Evolutionary conservation across 2,888 invertebrate species (phyloP).

Genomic region (Seladonia tumulorum): DNA sequence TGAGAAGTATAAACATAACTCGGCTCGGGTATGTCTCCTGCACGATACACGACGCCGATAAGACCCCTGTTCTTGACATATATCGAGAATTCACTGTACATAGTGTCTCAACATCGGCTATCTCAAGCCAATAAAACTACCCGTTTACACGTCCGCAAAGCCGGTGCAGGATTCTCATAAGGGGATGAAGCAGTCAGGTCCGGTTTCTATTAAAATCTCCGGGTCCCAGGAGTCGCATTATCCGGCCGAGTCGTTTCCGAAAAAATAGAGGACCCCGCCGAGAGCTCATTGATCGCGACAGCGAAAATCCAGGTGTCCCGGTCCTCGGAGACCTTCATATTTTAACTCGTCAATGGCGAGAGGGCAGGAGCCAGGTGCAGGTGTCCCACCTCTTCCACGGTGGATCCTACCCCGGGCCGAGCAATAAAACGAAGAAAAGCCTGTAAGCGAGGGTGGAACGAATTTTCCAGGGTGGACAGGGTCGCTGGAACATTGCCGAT

Average conservation of each 20-base stretch:
- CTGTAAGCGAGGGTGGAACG: constrained; percentile 58
- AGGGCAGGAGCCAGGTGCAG: constrained; percentile 73
- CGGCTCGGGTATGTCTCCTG: too few relatives aligned
- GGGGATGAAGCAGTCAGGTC: not conserved
- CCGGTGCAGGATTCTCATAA: not conserved
- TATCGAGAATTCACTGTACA: too few relatives aligned
- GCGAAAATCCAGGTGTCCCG: constrained; percentile 75
- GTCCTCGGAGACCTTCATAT: constrained; percentile 75
- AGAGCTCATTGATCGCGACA: constrained; percentile 67
- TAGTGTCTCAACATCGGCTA: not conserved
- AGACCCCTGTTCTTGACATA: too few relatives aligned
- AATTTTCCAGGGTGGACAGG: constrained; percentile 60
- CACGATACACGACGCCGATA: too few relatives aligned
- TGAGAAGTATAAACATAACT: too few relatives aligned
- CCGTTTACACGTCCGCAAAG: not conserved
- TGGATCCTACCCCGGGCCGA: constrained; percentile 27
- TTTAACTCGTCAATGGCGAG: constrained; percentile 77
- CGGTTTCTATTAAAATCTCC: constrained; percentile 22
- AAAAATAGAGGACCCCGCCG: constrained; percentile 50
- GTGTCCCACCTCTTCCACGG: constrained; percentile 68
- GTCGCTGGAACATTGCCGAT: constrained; percentile 61
- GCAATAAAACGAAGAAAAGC: constrained; percentile 61
- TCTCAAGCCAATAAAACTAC: not conserved
- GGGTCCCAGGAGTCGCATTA: constrained; percentile 57
- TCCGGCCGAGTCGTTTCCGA: constrained; percentile 45